phyloP scores from a whole-genome alignment of 2,797 vertebrate genomes.

The Psittacula echo region DNA sequence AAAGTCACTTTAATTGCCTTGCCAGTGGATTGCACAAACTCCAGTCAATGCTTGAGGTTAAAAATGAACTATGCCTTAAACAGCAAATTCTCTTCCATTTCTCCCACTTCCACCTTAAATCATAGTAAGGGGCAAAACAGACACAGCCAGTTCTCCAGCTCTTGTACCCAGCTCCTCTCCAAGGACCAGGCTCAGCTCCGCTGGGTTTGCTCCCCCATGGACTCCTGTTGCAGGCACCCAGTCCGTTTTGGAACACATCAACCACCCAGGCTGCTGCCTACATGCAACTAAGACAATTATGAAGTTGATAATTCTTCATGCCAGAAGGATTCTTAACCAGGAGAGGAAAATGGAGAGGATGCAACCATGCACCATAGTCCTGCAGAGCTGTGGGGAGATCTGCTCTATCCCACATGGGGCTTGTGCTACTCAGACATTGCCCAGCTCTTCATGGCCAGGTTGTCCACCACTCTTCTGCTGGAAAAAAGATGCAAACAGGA shows the following conservation, averaged over 20 bases:
- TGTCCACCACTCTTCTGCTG: accelerated
- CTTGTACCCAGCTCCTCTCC: not conserved
- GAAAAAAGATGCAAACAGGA: too few relatives aligned
- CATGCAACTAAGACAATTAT: not conserved
- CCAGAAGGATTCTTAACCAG: not conserved
- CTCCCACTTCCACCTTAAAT: not conserved
- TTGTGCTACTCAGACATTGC: not conserved
- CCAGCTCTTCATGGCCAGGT: accelerated
- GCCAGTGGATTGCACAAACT: not conserved
- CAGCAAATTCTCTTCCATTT: not conserved
- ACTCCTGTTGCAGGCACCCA: not conserved
- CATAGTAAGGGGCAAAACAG: accelerated
- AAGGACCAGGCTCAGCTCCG: not conserved
- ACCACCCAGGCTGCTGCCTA: not conserved
- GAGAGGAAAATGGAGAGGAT: not conserved
- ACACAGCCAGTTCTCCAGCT: not conserved
- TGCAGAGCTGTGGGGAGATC: not conserved
- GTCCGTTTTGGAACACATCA: not conserved
- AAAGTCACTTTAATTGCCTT: not conserved
- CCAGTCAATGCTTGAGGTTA: not conserved
- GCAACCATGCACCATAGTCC: accelerated
- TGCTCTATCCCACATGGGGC: accelerated
- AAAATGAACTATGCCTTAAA: not conserved
- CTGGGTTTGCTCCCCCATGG: not conserved
- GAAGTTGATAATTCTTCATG: too few relatives aligned